These are phyloP conservation scores for Philereme vetulata DNA, from an alignment of 2,888 invertebrate genomes.

Conservation along the genomic window DNA sequence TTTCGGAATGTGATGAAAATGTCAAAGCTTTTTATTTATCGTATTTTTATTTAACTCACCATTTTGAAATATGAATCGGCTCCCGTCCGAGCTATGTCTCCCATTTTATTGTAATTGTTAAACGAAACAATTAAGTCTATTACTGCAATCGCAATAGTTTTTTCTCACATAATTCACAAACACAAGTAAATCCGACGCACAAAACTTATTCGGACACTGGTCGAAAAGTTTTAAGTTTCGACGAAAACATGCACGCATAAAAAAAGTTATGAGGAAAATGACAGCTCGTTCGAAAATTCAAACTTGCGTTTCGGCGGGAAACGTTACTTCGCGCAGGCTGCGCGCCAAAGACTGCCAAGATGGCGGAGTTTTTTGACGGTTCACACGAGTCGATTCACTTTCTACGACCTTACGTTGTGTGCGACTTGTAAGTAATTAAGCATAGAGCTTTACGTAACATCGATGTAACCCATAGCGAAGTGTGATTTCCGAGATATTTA, in stretches of 20 bases:
- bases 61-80: conserved; percentile 63
- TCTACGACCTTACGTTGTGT: conserved; percentile 83
- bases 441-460: conserved; percentile 78
- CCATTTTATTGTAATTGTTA: conserved; percentile 55
- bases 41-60: conserved; percentile 61
- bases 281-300: conserved; percentile 59
- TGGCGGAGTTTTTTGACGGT: conserved; percentile 82
- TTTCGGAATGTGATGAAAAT: conserved; percentile 11
- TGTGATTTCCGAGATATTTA: conserved; percentile 64
- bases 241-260: conserved; percentile 60
- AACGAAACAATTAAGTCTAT: conserved; percentile 48
- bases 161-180: conserved; percentile 74
- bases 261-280: conserved; percentile 53
- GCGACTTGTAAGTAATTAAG: conserved; percentile 81
- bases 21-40: not conserved
- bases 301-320: conserved; percentile 68
- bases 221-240: too few species aligned
- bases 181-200: conserved; percentile 59
- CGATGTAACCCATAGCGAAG: conserved; percentile 70
- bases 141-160: conserved; percentile 55
- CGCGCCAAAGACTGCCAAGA: conserved; percentile 80
- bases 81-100: conserved; percentile 69
- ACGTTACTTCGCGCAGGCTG: conserved; percentile 72
- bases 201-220: conserved; percentile 54
- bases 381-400: conserved; percentile 83